These are phyloP conservation scores for Pachyseris speciosa DNA, from an alignment of 64 coral and sea anemone genomes.

Conservation along the genomic window DNA sequence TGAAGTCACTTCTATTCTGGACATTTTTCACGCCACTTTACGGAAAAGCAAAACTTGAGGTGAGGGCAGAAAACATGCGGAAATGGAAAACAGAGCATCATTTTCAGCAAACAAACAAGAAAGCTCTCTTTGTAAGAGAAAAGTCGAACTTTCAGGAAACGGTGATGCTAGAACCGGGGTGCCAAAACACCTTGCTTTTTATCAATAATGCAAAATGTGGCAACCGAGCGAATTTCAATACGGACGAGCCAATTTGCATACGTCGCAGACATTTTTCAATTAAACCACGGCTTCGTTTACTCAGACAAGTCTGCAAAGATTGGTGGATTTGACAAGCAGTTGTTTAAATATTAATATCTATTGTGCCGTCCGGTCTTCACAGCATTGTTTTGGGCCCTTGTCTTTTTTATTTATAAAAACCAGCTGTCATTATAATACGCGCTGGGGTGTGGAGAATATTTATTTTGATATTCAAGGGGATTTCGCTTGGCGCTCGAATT, in stretches of 20 bases:
- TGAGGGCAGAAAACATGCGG: not conserved
- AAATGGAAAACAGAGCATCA: not conserved
- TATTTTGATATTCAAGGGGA: constrained; percentile 41
- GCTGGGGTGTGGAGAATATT: constrained; percentile 65
- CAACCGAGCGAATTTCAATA: not conserved
- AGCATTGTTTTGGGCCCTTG: not conserved
- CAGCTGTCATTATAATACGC: constrained; percentile 42
- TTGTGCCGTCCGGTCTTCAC: not conserved
- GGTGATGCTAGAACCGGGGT: not conserved
- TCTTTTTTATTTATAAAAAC: constrained; percentile 20
- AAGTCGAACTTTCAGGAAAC: not conserved
- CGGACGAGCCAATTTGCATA: constrained; percentile 71
- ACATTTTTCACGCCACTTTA: not conserved
- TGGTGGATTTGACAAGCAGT: constrained; percentile 54
- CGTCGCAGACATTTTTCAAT: constrained; percentile 82
- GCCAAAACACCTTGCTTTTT: constrained; percentile 29
- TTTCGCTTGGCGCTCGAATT: not conserved
- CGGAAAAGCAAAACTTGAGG: not conserved
- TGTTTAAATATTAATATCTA: constrained; percentile 80
- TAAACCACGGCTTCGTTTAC: constrained; percentile 48
- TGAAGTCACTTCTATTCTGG: not conserved
- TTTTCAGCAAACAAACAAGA: not conserved
- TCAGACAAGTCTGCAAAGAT: constrained; percentile 11
- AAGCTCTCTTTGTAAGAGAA: not conserved
- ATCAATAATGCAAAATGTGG: constrained; percentile 55